phyloP scores from a whole-genome alignment of 2,888 invertebrate species.

The Agrilus cyanescens region DNA sequence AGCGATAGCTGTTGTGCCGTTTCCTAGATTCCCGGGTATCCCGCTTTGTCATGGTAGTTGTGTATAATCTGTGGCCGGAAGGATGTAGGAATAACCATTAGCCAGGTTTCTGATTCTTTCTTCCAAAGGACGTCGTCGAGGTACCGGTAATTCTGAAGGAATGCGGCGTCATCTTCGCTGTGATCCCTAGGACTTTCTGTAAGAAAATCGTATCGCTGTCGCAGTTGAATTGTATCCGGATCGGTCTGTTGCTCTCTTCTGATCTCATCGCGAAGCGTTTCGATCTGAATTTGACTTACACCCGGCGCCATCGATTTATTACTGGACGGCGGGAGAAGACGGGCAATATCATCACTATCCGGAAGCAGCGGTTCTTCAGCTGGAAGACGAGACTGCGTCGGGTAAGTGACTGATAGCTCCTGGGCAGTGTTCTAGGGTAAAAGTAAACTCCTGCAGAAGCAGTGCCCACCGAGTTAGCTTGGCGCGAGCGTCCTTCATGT shows the following conservation, averaged over 20 bases:
- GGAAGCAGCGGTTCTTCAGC: background rate
- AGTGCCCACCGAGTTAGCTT: constrained; percentile 14
- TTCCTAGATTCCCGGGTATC: constrained; percentile 17
- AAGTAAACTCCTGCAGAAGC: constrained; percentile 14
- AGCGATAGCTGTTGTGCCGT: constrained; percentile 7
- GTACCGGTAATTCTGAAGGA: background rate
- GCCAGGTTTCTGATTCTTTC: background rate
- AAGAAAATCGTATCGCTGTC: too few species aligned
- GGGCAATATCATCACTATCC: background rate
- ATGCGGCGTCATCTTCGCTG: too few species aligned
- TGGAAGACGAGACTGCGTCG: constrained; percentile 12
- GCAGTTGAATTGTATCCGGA: too few species aligned
- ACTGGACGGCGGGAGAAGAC: background rate
- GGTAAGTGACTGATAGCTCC: constrained; percentile 14
- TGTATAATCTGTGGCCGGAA: background rate
- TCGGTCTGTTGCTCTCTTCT: too few species aligned
- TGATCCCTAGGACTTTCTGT: too few species aligned
- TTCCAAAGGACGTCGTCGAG: background rate
- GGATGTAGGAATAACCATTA: background rate
- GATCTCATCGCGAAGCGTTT: too few species aligned
- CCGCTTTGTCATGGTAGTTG: constrained; percentile 11
- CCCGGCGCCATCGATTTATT: background rate
- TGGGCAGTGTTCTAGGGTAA: constrained; percentile 17
- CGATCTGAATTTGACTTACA: background rate
- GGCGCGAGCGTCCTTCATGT: constrained; percentile 6